Base-by-base conservation (phyloP, 30 jellyfish, hydroid and myxozoan species). In the Clytia hemisphaerica region DNA sequence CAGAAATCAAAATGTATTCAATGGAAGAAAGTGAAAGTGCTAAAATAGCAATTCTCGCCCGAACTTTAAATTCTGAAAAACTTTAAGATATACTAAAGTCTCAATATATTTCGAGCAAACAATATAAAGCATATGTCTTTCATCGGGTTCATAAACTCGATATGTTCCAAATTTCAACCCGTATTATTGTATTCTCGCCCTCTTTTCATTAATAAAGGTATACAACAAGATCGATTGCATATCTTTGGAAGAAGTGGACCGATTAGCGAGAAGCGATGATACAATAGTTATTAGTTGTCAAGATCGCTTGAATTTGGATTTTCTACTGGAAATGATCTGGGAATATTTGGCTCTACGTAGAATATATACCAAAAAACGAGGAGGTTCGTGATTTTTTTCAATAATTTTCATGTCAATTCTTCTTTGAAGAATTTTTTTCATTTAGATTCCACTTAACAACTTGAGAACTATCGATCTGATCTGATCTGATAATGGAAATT, bases 231-330 rank as follows among this genome's bases (percentile, higher is more conserved):
- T 92, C 24, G 99, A 92, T 65, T 83, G 99, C 66, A 84, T 92
- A 4, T 75, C 95, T 16, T 37, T 92, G 58, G 96, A 92, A 73
- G 99, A 92, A 45, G 96, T 92, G n/a, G 99, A 92, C 61, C 72
- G 95, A 9, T 60, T 92, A 3, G 99, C 99, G 2, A 84, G 95
- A n/a, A 35, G 77, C 29, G 88, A 80, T 19, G 92, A 84, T 80
- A 19, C 99, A 2, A 77, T 92, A 22, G 99, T 92, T 25, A 78
- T 92, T 40, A 92, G 99, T 67, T 92, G 99, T 36, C 84, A 92
- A 59, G 70, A 72, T 78, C 71, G 76, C 18, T 68, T 92, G 68
- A 92, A 92, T 60, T 37, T 92, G 58, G 99, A 84, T 63, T 92
- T 78, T 60, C 73, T 92, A 24, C 73, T 84, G 87, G 77, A 79